Conservation (phyloP, 1,140 invertebrate genomes). For the Pseudomyrmex pallidus region DNA sequence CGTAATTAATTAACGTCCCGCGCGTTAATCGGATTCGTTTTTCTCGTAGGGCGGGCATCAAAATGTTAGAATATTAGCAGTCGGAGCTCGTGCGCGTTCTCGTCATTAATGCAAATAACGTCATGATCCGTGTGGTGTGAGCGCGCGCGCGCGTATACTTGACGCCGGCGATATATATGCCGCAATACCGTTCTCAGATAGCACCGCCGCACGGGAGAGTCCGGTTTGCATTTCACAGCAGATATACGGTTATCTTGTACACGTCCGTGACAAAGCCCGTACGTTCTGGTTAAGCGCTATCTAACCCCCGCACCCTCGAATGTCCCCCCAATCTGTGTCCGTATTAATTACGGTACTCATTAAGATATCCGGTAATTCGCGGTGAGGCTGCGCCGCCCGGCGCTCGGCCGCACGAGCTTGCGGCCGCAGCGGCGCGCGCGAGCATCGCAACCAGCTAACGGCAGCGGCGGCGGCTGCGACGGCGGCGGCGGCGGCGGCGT, state of each 20-base stretch:
- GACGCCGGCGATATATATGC: constrained; percentile 61
- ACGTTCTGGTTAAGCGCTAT: constrained; percentile 81
- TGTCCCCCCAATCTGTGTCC: constrained; percentile 82
- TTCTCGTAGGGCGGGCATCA: neutral
- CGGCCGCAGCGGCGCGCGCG: constrained; percentile 51
- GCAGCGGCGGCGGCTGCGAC: no score
- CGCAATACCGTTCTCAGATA: constrained; percentile 69
- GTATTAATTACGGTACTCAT: constrained; percentile 85
- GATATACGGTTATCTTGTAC: constrained; percentile 82
- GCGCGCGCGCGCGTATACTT: constrained; percentile 40
- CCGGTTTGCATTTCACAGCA: constrained; percentile 81
- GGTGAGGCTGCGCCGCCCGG: constrained; percentile 62
- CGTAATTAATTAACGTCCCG: constrained; percentile 14
- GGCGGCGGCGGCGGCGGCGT: neutral
- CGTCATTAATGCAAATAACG: constrained; percentile 51
- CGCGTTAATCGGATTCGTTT: constrained; percentile 20
- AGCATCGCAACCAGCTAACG: constrained; percentile 53
- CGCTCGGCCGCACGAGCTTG: constrained; percentile 49
- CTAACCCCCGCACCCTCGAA: constrained; percentile 70
- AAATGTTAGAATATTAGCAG: constrained; percentile 33
- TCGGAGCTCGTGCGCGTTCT: neutral
- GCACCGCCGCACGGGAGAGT: constrained; percentile 64
- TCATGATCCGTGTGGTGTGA: constrained; percentile 25
- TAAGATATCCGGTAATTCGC: constrained; percentile 83
- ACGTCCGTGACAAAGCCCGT: constrained; percentile 79